Percentiles rank a stretch among this genome's conserved stretches.
phyloP scores from a whole-genome alignment of 2,113 vertebrate genomes.

The Paramormyrops kingsleyae region DNA sequence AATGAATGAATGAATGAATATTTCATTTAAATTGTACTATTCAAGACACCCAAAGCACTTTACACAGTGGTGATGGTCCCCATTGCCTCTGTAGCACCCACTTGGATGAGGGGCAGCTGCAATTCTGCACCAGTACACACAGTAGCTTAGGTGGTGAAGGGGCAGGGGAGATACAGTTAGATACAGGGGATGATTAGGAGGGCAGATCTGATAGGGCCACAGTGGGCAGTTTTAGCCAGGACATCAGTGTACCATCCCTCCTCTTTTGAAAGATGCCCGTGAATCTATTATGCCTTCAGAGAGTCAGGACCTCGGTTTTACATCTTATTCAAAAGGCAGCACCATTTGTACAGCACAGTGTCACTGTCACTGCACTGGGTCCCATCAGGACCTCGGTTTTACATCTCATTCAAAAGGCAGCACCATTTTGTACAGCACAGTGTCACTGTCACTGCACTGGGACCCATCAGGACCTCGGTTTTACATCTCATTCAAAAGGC shows the following conservation, averaged over 20 bases:
- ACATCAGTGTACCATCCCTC: neutral
- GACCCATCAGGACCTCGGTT: neutral
- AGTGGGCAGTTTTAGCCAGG: too few species aligned
- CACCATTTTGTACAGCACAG: neutral
- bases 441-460: neutral
- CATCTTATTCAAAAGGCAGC: neutral
- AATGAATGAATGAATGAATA: neutral
- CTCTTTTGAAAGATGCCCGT: neutral
- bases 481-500: neutral
- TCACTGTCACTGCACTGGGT: too few species aligned
- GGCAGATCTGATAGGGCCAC: too few species aligned
- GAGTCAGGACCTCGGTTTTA: neutral
- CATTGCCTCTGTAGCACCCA: neutral
- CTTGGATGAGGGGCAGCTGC: neutral
- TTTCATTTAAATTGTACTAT: neutral
- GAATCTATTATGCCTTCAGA: neutral
- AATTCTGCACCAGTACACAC: neutral
- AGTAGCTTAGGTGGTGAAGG: neutral
- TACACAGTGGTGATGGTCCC: neutral
- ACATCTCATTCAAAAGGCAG: neutral
- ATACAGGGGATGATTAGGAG: neutral
- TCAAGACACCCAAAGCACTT: neutral
- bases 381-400: neutral
- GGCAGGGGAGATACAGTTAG: neutral
- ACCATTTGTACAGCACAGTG: neutral